Evolutionary conservation across 2,888 invertebrate species (phyloP), one percentile per base, ranked within the genome.

Genomic region (Apoda limacodes): DNA sequence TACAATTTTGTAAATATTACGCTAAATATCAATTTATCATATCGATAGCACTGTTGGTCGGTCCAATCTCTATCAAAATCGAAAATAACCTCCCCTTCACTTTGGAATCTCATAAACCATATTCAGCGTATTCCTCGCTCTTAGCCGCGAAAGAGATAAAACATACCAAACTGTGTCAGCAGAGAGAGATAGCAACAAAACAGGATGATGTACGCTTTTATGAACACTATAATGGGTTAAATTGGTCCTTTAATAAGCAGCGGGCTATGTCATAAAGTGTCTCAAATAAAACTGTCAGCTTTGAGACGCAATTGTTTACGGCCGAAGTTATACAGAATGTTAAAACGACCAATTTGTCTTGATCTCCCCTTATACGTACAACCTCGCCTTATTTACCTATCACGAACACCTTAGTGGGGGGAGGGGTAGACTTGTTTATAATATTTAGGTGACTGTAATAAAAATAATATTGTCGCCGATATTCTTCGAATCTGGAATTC

Each of bases 141-240:
- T 34, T 36, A 38, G 40, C 39, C 24, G 52, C 60, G 38, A 15
- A 59, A 47, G 62, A 69, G 42, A 37, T 37, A 41, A 39, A 28
- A 54, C 46, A 43, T 30, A 17, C 4, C 14, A 13, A 27, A 17
- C 7, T 13, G 5, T 21, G 11, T 9, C n/a, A 53, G 29, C 31
- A 33, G 55, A 66, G 42, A 26, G 59, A 44, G 70, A 68, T 40
- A 40, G 39, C 40, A 49, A 58, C 60, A 63, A 64, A 72, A 70
- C 74, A 74, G 70, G 70, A 74, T 75, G 75, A 75, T 68, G 70
- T 64, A 69, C 68, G 64, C 64, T 70, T 69, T 72, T 74, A 71
- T 69, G 68, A 70, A 65, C 66, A 62, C 63, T 63, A 65, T 75
- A 76, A 75, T 76, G 74, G 74, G 69, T 76, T 72, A 70, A 76